phyloP scores from a whole-genome alignment of 2,888 invertebrate genomes.

The Pasiphila rectangulata region DNA sequence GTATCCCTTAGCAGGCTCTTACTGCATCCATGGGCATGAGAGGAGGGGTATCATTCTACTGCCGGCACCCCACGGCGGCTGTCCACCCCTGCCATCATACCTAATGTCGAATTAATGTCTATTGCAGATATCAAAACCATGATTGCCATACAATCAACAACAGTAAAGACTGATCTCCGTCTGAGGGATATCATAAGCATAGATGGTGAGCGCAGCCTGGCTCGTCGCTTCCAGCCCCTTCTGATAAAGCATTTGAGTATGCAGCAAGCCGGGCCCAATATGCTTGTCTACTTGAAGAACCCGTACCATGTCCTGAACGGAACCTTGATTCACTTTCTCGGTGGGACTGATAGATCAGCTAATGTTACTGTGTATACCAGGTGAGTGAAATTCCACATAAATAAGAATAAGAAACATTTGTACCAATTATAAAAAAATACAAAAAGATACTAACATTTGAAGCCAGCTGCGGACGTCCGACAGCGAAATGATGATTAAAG shows the following conservation, averaged over 20 bases:
- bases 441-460: no score
- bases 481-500: no score
- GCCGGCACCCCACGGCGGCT: no score
- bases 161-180: conserved; percentile 47
- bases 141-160: conserved; percentile 53
- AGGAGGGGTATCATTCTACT: no score
- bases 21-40: no score
- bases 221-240: conserved; percentile 33
- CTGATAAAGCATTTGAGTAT: conserved; percentile 53
- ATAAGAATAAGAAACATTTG: no score
- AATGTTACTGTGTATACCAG: conserved; percentile 51
- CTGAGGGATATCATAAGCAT: conserved; percentile 48
- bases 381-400: no score
- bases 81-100: no score
- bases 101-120: no score
- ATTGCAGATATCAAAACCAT: conserved; percentile 29
- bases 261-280: conserved; percentile 45
- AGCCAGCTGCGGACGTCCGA: no score
- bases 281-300: conserved; percentile 50
- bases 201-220: conserved; percentile 28
- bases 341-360: conserved; percentile 12
- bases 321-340: conserved; percentile 46
- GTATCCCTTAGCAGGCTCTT: no score
- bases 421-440: no score
- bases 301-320: conserved; percentile 62